Base-by-base conservation (phyloP, 2,113 vertebrate genomes). In the Tragelaphus scriptus region DNA sequence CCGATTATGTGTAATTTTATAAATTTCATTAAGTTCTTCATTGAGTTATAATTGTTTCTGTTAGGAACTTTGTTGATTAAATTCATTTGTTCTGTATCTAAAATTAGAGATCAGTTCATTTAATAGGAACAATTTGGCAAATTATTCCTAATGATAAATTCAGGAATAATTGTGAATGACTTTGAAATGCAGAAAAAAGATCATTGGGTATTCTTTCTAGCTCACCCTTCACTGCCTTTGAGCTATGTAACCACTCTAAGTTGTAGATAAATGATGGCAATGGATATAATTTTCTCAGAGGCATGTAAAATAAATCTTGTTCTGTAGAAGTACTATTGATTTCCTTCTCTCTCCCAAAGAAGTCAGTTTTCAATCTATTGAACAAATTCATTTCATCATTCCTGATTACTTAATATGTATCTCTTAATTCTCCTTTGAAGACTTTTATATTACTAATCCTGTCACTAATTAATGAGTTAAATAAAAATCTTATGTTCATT, bases 11-110 rank as follows among this genome's bases (percentile, higher is more conserved):
- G 81, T 32, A 97, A 47, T 91, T 97, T 97, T 61, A 68, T 40
- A 97, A 81, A 97, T 88, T 90, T 92, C 75, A 91, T 93, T 95
- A 96, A 71, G 82, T 63, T 96, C 71, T 95, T 96, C 36, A 96
- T 47, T 88, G 85, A 65, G 53, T 68, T 88, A 91, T 96, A 93
- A 96, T 95, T 95, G 61, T 47, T 87, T 97, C 82, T 89, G 14
- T 84, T 79, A 79, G 61, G 65, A 97, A 91, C 15, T 51, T 89
- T 44, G 47, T 53, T 95, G 89, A 93, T 95, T 96, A 96, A 59
- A 94, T 96, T 88, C 28, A 80, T 88, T 88, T 84, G 11, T 90
- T 91, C 61, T 94, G 93, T 93, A 91, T 97, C 79, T 95, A 94
- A 95, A 94, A 95, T 96, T 91, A 81, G 40, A 82, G 36, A 94